Evolutionary conservation across 2,113 vertebrate genomes (phyloP), one percentile per base, ranked within the genome.

Genomic region (Chloropsis cyanopogon): DNA sequence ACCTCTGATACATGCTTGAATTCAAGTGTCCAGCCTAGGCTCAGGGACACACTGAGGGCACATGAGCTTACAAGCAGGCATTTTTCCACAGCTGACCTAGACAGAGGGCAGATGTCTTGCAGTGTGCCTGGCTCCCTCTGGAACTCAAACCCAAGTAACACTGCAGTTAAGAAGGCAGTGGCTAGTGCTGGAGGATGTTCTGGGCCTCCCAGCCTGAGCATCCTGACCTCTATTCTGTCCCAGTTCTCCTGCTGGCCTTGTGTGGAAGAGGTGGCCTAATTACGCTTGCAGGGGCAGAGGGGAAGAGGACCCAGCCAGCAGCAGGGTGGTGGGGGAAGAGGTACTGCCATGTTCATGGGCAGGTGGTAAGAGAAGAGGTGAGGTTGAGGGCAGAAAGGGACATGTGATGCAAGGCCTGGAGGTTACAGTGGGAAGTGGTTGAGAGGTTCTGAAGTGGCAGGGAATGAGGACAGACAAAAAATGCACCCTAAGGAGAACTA

Each of bases 221-320:
- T 60, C 33, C 22, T 68, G 41, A 53, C n/a, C 26, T 73, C 72
- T 59, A 4, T 25, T 47, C 20, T 91, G 23, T 35, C 23, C 33
- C 25, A 23, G 29, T 33, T 86, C 47, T 83, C 47, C 44, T 71
- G 24, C 26, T 50, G 77, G 54, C 31, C 29, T 42, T 50, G 42
- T 33, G 64, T 26, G 33, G 41, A 73, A 83, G 20, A 31, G 12
- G 19, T 64, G 68, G 24, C 41, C 26, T 50, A 60, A 16, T 28
- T 14, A 29, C 0, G 0, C 16, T 44, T 24, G 18, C 12, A 9
- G 41, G 49, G 42, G 18, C 50, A 29, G 16, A 33, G 23, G 8
- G 14, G 41, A 72, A 46, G 21, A 24, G 21, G 8, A 83, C 3
- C 14, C 47, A 83, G 31, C 2, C 37, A 65, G 35, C 5, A 4